These are phyloP conservation scores for Ophiothrix spiculata DNA, from an alignment of 35 echinoderm and acorn worm species.

Conservation along the genomic window DNA sequence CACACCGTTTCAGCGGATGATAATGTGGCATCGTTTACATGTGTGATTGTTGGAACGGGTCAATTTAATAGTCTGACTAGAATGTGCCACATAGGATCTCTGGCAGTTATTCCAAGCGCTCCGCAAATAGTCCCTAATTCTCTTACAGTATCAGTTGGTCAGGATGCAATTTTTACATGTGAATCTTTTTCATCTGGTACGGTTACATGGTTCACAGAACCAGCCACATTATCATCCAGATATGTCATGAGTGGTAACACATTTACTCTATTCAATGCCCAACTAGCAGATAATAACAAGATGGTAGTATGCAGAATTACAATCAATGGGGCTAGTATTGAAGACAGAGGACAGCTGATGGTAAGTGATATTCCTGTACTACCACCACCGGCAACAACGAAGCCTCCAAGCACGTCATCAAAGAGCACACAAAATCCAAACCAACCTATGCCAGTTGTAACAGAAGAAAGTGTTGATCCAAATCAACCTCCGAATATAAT, in stretches of 20 bases:
- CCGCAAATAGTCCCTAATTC: not conserved
- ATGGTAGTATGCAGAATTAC: not conserved
- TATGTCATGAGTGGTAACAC: not conserved
- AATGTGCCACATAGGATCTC: not conserved
- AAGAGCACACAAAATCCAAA: too few species aligned
- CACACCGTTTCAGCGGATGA: not conserved
- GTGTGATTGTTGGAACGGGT: not conserved
- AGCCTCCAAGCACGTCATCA: not conserved
- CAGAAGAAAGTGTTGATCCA: not conserved
- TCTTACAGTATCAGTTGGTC: not conserved
- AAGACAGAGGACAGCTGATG: not conserved
- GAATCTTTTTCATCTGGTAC: not conserved
- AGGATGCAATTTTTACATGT: not conserved
- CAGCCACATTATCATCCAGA: not conserved
- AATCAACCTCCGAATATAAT: not conserved
- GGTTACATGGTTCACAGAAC: not conserved
- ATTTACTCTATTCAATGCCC: not conserved
- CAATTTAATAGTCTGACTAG: not conserved
- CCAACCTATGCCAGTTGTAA: too few species aligned
- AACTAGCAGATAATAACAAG: not conserved
- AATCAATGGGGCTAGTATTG: not conserved
- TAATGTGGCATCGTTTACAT: not conserved
- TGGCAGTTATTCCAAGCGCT: not conserved
- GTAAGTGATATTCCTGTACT: not conserved
- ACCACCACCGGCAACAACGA: not conserved